Base-by-base conservation (phyloP, 2,888 invertebrate species). In the Brenthis ino region DNA sequence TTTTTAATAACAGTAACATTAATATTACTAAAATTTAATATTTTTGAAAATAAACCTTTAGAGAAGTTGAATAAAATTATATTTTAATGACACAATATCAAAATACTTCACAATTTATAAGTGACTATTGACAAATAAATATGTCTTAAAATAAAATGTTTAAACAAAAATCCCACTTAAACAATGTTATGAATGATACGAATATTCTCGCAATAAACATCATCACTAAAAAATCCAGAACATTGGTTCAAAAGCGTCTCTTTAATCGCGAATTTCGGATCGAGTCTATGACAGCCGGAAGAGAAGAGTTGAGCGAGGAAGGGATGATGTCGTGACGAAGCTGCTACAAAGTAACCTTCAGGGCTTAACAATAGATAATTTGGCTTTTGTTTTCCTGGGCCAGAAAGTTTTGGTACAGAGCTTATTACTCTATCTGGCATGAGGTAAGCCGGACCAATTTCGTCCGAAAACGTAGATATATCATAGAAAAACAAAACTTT, bases 311-410 rank as follows among this genome's bases (percentile, higher is more conserved):
- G 78, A 16, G 80, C 80, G 64, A 92, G 79, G 69, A 91, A 85
- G 11, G 87, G 89, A 76, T 92, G 90, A 33, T 81, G 74, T 37
- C 74, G 80, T 1, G 83, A 77, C 5, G 87, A 78, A 28, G 88
- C 84, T 37, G 91, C 85, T 5, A 91, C 74, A 74, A 91, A 91
- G n/a, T 72, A 69, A 3, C 91, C 91, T 57, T 86, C 85, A n/a
- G 80, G 72, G 55, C 83, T 82, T 14, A 91, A 75, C 13, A 87
- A 82, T 0, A 90, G 77, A 58, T 87, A 73, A 20, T 75, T 72
- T 1, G 69, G 64, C 64, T 56, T 64, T 33, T 65, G 63, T 24
- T 63, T 64, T 16, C 65, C 60, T 53, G 54, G 63, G 6, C 61
- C 20, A 14, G 33, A 8, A 57, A 65, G 24, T 69, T 64, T 70